Base-by-base conservation (phyloP, 2,113 vertebrate species). In the Melanostigma gelatinosum region DNA sequence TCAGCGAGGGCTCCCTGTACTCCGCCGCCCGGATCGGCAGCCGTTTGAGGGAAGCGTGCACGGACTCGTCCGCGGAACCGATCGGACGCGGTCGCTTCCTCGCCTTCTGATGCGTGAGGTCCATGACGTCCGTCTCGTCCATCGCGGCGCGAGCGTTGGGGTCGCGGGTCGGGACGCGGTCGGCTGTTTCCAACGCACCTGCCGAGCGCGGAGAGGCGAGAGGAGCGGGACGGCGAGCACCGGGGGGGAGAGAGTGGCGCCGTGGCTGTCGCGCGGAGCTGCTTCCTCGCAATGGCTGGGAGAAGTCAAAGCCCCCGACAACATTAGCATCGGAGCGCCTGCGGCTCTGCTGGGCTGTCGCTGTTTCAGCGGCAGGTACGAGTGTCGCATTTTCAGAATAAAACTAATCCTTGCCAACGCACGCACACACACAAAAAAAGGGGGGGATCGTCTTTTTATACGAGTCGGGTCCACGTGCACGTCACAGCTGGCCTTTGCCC, bases 221-320 rank as follows among this genome's bases (percentile, higher is more conserved):
- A 67, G 79, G 6, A 52, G 67, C 61, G 42, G 58, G 73, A 18
- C 15, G 20, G 84, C 29, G 76, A 60, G 13, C 68, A 82, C 73
- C 80, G 78, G 76, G 63, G 75, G 75, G 55, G 52, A 55, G 54
- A 75, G 85, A 82, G 87, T 72, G 63, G 81, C 68, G 86, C 82
- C 91, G 92, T 85, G 85, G 89, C 92, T 91, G 92, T 91, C 90
- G 68, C 91, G 52, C 91, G 71, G 87, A 91, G 91, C 87, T 12
- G 90, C 87, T 87, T 75, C 87, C 79, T 78, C 62, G 88, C 90
- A 93, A 91, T 93, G 93, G 92, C 92, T 92, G 92, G 91, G 91
- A 94, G 89, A 93, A 93, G 93, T 92, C 92, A 94, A 93, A 94
- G 88, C 92, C 93, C 93, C 92, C 90, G 91, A 93, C 89, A 92